Evolutionary conservation across 2,797 vertebrate genomes (phyloP), one percentile per base, ranked within the genome.

Genomic region (Hypotaenidia philippensis): DNA sequence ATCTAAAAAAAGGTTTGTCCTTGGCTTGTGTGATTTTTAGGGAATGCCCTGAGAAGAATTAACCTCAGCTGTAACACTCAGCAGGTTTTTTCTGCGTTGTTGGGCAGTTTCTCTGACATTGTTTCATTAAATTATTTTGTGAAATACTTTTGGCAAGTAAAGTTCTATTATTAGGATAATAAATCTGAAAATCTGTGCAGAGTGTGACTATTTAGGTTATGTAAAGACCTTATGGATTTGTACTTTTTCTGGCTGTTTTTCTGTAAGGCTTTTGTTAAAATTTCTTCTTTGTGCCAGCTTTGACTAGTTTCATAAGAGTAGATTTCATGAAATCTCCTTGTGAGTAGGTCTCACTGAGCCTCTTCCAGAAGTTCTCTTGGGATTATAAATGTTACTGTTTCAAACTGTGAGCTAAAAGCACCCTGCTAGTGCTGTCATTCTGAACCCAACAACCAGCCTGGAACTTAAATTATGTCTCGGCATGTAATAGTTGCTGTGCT

Each of bases 401-500:
- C 87, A 87, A 87, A 72, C 53, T 77, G 70, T 70, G 70, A 90
- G 60, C 32, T 87, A n/a, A 87, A 91, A 87, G 60, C 76, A 86
- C 72, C 64, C 61, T 90, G 57, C 34, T 47, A 61, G 12, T 83
- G 29, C 32, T 76, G 40, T 90, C 18, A 6, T 88, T 92, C 88
- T 89, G 82, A 96, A 87, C 60, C 40, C 34, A 36, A 1, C 10
- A 7, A 38, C 50, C 75, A 56, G 14, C 2, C 19, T 76, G 47
- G 65, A 55, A 18, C 47, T 90, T 61, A 41, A 47, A 27, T 91
- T 76, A 13, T 82, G 80, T 89, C 53, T 93, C 0, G 0, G 61
- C 5, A 5, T 89, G 55, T 94, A 65, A 78, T n/a, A 79, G 76
- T 86, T 85, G 50, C 31, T 97, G 14, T 97, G 52, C 86, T 94